phyloP scores from a whole-genome alignment of 2,888 invertebrate genomes.

The Drosophila kuntzei region DNA sequence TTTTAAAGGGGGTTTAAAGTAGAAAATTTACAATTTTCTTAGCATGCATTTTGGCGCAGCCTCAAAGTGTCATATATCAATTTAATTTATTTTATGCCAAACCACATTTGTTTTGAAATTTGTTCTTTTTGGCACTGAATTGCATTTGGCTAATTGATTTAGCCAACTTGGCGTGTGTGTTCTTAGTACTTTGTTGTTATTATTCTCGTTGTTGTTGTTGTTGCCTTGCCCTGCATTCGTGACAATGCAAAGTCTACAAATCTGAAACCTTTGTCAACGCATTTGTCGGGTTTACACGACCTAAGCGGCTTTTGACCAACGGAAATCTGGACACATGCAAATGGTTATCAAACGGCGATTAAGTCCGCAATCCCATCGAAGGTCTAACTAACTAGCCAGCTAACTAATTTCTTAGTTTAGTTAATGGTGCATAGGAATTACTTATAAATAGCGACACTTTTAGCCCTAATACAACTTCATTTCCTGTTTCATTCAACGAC shows the following conservation, averaged over 20 bases:
- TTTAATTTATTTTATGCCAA: slow-evolving; percentile 54
- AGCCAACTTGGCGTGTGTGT: slow-evolving; percentile 43
- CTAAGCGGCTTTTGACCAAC: slow-evolving; percentile 69
- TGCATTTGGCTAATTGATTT: slow-evolving; percentile 79
- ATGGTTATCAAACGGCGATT: slow-evolving; percentile 50
- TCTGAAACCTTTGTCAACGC: slow-evolving; percentile 59
- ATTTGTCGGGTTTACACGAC: slow-evolving; percentile 72
- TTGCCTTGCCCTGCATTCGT: slow-evolving; percentile 72
- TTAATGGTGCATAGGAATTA: slow-evolving; percentile 3
- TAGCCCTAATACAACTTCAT: slow-evolving; percentile 13
- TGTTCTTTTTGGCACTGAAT: slow-evolving; percentile 72
- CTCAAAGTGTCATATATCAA: slow-evolving; percentile 8
- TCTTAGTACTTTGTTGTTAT: slow-evolving; percentile 4
- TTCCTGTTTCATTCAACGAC: slow-evolving; percentile 38
- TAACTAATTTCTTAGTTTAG: background rate
- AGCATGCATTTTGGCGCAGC: slow-evolving; percentile 60
- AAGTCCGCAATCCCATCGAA: slow-evolving; percentile 26
- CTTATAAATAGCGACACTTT: slow-evolving; percentile 13
- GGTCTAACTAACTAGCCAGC: slow-evolving; percentile 4
- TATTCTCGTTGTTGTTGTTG: slow-evolving; percentile 21
- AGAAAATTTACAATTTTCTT: slow-evolving; percentile 20
- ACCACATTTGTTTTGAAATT: slow-evolving; percentile 37
- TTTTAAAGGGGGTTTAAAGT: background rate
- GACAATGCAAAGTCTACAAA: slow-evolving; percentile 54
- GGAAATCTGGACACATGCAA: slow-evolving; percentile 31